Conservation (phyloP, 2,888 invertebrate genomes). For the Protophormia terraenovae region DNA sequence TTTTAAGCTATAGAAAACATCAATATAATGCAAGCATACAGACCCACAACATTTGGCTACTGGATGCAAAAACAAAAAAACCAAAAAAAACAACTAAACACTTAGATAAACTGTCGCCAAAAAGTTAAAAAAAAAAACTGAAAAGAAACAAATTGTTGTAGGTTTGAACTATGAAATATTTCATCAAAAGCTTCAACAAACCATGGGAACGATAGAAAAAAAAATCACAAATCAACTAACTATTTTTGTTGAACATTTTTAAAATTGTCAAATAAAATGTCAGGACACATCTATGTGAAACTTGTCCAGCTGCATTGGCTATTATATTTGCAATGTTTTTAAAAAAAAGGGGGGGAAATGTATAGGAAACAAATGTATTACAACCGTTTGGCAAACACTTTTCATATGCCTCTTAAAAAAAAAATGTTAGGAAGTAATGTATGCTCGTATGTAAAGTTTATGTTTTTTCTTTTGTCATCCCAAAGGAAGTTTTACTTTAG, state of each 20-base stretch:
- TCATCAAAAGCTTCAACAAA: slow-evolving; percentile 41
- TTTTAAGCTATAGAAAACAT: slow-evolving; percentile 13
- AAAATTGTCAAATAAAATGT: slow-evolving; percentile 16
- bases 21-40: background rate
- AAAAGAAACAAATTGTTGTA: slow-evolving; percentile 20
- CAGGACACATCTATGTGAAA: slow-evolving; percentile 41
- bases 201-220: too few species aligned
- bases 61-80: background rate
- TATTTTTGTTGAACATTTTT: background rate
- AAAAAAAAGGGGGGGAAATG: background rate
- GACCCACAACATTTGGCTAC: slow-evolving; percentile 15
- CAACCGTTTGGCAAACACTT: slow-evolving; percentile 64
- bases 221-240: background rate
- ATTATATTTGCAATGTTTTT: slow-evolving; percentile 18
- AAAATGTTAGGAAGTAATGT: slow-evolving; percentile 41
- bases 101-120: slow-evolving; percentile 62
- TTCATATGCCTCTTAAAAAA: slow-evolving; percentile 27
- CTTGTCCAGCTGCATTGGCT: background rate
- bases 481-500: slow-evolving; percentile 46
- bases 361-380: slow-evolving; percentile 30
- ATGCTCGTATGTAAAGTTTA: slow-evolving; percentile 20
- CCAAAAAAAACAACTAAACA: background rate
- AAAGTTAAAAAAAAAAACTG: background rate
- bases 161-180: slow-evolving; percentile 26
- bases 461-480: slow-evolving; percentile 21